These are phyloP conservation scores for Schizopygopsis malacanthus DNA, from an alignment of 2,797 vertebrate genomes.

Conservation along the genomic window DNA sequence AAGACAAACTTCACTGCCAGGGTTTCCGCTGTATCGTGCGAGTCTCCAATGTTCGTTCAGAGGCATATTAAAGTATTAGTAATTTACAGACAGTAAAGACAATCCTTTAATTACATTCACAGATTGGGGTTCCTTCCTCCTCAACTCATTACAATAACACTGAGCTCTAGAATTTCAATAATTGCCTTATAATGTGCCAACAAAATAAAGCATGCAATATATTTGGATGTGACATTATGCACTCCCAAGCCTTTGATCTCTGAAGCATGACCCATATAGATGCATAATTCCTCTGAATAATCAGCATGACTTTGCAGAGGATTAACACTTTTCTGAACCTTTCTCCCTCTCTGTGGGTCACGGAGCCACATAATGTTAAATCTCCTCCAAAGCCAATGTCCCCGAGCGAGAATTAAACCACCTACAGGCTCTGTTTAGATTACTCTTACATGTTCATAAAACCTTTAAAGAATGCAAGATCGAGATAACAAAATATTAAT, in stretches of 20 bases:
- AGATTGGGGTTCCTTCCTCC: background rate
- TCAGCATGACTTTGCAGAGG: slow-evolving; percentile 62
- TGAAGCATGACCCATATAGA: slow-evolving; percentile 61
- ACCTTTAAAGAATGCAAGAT: background rate
- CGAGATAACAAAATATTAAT: background rate
- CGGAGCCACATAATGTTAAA: slow-evolving; percentile 30
- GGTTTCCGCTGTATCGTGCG: background rate
- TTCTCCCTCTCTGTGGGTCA: background rate
- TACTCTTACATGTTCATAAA: background rate
- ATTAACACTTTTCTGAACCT: slow-evolving; percentile 63
- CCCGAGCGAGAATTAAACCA: background rate
- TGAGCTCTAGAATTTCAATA: background rate
- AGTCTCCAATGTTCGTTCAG: background rate
- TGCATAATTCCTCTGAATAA: slow-evolving; percentile 60
- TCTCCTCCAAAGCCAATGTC: background rate
- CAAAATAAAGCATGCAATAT: background rate
- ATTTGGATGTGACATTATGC: background rate
- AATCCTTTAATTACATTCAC: background rate
- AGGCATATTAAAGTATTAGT: background rate
- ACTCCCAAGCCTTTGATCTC: background rate
- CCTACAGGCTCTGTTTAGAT: background rate
- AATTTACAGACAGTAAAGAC: background rate
- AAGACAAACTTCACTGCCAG: background rate
- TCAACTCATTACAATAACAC: background rate
- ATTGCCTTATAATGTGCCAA: background rate